phyloP scores from a whole-genome alignment of 2,888 invertebrate genomes.

The Stenchaetothrips biformis region DNA sequence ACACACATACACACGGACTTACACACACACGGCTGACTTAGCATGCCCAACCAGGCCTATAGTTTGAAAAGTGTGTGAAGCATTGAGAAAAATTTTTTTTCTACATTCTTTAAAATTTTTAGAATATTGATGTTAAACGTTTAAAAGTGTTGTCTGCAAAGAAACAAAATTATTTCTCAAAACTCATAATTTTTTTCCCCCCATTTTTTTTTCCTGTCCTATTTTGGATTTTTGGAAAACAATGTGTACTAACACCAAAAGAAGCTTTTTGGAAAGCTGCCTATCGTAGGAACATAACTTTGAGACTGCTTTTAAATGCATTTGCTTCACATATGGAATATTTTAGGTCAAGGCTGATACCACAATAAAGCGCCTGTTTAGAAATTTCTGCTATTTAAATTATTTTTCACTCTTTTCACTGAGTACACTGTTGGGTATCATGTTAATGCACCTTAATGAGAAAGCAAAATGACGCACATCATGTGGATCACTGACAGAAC shows the following conservation, averaged over 20 bases:
- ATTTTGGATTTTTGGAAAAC: no score
- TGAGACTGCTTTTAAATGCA: background rate
- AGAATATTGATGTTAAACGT: background rate
- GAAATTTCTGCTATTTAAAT: background rate
- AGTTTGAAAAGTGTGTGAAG: constrained; percentile 3
- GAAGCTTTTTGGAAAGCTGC: background rate
- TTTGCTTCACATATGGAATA: background rate
- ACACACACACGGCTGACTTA: background rate
- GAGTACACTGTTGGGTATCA: constrained; percentile 20
- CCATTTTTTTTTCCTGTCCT: no score
- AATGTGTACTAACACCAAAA: no score
- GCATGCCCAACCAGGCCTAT: background rate
- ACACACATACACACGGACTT: background rate
- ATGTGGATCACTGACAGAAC: constrained; percentile 20
- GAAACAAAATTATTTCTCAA: no score
- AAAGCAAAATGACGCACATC: constrained; percentile 14
- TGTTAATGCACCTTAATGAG: constrained; percentile 11
- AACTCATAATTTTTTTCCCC: no score
- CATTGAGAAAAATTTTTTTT: background rate
- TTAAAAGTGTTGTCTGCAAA: background rate
- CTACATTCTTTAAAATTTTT: background rate
- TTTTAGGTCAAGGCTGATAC: background rate
- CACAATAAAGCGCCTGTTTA: background rate
- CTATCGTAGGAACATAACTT: background rate
- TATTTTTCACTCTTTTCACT: constrained; percentile 19